Percentiles rank a stretch among this genome's conserved stretches.
phyloP scores from a whole-genome alignment of 2,113 vertebrate genomes.

The Petrocephalus microphthalmus region DNA sequence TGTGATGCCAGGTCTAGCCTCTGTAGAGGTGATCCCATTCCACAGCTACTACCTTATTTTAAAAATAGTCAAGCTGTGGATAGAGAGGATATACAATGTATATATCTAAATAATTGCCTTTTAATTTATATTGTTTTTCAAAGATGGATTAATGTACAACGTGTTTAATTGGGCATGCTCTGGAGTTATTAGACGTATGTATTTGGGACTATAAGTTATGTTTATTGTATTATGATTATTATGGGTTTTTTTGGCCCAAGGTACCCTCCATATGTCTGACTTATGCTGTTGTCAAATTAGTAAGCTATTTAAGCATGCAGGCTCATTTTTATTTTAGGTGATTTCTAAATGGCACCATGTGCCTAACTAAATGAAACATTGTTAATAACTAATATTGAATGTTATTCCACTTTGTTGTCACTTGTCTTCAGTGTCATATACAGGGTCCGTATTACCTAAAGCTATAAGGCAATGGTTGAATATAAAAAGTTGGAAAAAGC shows the following conservation, averaged over 20 bases:
- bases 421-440: not conserved
- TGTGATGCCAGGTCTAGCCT: not conserved
- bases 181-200: not conserved
- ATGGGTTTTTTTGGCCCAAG: not conserved
- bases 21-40: not conserved
- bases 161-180: not conserved
- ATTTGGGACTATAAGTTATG: not conserved
- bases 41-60: not conserved
- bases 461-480: constrained; percentile 31
- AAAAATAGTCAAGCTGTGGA: not conserved
- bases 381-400: not conserved
- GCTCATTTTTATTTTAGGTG: not conserved
- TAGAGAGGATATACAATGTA: not conserved
- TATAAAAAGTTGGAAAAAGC: not conserved
- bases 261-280: not conserved
- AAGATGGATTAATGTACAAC: not conserved
- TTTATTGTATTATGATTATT: not conserved
- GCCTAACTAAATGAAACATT: not conserved
- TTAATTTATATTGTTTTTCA: not conserved
- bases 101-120: not conserved
- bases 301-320: not conserved
- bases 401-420: not conserved
- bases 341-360: not conserved
- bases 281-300: not conserved
- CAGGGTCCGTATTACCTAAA: constrained; percentile 38